Evolutionary conservation across 2,113 vertebrate genomes (phyloP).

Genomic region (Phalacrocorax carbo): DNA sequence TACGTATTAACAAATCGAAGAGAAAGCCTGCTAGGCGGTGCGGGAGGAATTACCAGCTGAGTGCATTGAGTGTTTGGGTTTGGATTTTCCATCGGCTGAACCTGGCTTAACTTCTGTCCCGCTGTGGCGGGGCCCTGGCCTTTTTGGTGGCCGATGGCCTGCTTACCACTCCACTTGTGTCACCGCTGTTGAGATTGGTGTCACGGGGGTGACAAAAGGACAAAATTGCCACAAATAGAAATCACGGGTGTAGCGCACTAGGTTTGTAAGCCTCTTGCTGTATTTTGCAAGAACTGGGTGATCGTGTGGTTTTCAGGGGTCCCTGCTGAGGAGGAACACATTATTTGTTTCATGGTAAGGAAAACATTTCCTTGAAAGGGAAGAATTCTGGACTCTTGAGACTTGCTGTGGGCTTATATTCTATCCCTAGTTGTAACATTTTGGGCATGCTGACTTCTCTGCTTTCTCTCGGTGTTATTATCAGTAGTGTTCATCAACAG

Average conservation of each 20-base stretch:
- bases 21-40: neutral
- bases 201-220: neutral
- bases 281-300: neutral
- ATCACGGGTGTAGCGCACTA: neutral
- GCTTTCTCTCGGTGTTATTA: neutral
- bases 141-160: fast-evolving
- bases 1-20: neutral
- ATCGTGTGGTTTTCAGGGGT: neutral
- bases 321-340: neutral
- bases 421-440: neutral
- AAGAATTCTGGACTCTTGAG: neutral
- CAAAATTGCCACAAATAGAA: neutral
- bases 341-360: neutral
- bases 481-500: neutral
- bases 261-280: neutral
- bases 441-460: neutral
- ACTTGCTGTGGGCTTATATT: neutral
- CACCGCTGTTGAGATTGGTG: neutral
- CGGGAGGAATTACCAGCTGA: neutral
- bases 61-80: neutral
- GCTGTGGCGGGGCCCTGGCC: neutral
- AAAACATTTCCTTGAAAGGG: neutral
- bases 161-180: neutral
- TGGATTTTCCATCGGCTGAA: neutral
- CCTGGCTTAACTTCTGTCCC: neutral